A percentile compares a stretch with the other conserved stretches of the same genome.
These are phyloP conservation scores for Clarias macrocephalus DNA, from an alignment of 2,113 vertebrate species.

Conservation along the genomic window DNA sequence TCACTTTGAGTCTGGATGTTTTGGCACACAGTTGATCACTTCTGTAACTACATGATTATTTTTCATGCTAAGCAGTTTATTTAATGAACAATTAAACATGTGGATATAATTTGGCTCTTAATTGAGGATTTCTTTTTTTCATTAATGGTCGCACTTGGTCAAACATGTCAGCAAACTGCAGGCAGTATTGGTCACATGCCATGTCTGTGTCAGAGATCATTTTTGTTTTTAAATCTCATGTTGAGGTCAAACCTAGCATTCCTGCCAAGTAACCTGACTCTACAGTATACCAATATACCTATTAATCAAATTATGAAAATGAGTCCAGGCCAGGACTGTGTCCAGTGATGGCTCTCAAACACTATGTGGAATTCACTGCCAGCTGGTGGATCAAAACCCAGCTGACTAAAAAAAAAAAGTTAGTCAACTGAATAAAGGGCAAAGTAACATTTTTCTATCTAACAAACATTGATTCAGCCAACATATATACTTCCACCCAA, in stretches of 20 bases:
- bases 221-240: neutral
- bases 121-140: neutral
- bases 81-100: neutral
- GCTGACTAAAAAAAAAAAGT: neutral
- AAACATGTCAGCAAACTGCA: neutral
- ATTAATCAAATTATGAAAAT: neutral
- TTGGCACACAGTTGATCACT: neutral
- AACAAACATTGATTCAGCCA: neutral
- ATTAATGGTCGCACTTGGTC: neutral
- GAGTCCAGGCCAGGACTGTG: neutral
- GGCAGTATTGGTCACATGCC: neutral
- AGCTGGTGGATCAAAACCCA: neutral
- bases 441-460: neutral
- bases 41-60: neutral
- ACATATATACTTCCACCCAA: neutral
- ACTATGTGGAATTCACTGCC: neutral
- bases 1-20: neutral
- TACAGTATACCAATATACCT: neutral
- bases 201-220: neutral
- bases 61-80: neutral
- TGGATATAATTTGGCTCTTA: neutral
- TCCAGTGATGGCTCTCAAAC: neutral
- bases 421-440: neutral
- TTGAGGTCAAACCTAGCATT: neutral
- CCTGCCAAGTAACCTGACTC: neutral